Evolutionary conservation across 2,888 invertebrate genomes (phyloP).

Genomic region (Drosophila anomalipes): DNA sequence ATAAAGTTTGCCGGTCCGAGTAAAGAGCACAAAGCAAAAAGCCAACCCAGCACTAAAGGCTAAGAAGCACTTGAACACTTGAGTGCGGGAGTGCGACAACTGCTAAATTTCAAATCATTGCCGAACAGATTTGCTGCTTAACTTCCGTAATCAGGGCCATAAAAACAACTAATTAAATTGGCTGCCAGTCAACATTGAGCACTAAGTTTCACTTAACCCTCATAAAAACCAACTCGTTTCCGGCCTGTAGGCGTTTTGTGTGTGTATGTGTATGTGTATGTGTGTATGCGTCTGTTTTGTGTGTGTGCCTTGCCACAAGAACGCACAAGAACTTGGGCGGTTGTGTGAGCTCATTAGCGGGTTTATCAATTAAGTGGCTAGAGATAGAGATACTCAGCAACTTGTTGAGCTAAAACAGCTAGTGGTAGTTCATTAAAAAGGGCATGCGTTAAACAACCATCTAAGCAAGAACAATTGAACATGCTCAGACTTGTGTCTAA

Average conservation of each 20-base stretch:
- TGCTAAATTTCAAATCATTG: constrained; percentile 31
- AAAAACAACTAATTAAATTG: constrained; percentile 54
- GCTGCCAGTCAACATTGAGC: constrained; percentile 31
- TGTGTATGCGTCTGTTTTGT: constrained; percentile 9
- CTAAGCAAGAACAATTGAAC: constrained; percentile 26
- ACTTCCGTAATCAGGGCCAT: constrained; percentile 38
- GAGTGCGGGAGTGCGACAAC: constrained; percentile 35
- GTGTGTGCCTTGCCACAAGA: constrained; percentile 17
- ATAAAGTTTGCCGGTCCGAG: constrained; percentile 56
- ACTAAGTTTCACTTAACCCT: constrained; percentile 24
- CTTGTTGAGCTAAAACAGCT: constrained; percentile 46
- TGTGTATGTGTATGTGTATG: constrained; percentile 9
- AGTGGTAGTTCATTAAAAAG: constrained; percentile 19
- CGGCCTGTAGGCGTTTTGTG: constrained; percentile 27
- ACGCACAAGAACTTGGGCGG: constrained; percentile 23
- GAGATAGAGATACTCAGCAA: constrained; percentile 16
- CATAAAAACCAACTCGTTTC: constrained; percentile 46
- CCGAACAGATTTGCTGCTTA: constrained; percentile 43
- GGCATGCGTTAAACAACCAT: neutral
- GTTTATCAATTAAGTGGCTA: constrained; percentile 48
- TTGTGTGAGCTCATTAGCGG: constrained; percentile 56
- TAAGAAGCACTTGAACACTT: constrained; percentile 15
- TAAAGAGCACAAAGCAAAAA: neutral
- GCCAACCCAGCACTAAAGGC: constrained; percentile 3
- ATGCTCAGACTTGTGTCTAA: constrained; percentile 38